Evolutionary conservation across 2,888 invertebrate species (phyloP), one percentile per base, ranked within the genome.

Genomic region (Mimumesa dahlbomi): DNA sequence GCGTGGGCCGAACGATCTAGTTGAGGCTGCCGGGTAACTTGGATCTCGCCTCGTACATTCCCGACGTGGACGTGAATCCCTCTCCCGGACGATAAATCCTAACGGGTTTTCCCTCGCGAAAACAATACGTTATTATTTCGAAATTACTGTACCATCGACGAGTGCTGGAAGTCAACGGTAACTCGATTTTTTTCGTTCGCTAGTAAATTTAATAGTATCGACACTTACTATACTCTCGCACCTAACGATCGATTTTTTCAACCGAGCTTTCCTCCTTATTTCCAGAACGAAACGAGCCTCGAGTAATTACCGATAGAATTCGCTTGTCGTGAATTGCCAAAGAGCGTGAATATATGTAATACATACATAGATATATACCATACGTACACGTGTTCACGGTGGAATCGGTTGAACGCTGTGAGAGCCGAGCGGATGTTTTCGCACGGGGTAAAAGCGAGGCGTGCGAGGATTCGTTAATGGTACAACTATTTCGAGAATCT

Each of bases 401-500:
- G 19, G n/a, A 29, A 40, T 29, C 29, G 21, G 7, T 22, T 2
- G 11, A 13, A 46, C 13, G n/a, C 31, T 31, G 54, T 43, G 42
- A 58, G 52, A 58, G 43, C 40, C 25, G 38, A 52, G 65, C 70
- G 50, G 69, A 68, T 75, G 63, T 62, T 81, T 78, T 74, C 69
- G 68, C 75, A 73, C 75, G 70, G 64, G 64, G 56, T 42, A 40
- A 52, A 31, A 16, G 31, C 48, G 63, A 69, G 67, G 63, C 25
- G 40, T 9, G 57, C 59, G 72, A 65, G 70, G 77, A 81, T 82
- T 82, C 82, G 81, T 82, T 82, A 82, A 83, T 83, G 80, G 78
- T 81, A 69, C 58, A 82, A 84, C 81, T 82, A 85, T 85, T 85
- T 85, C 74, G 76, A 82, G 84, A 85, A 85, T 85, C 82, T 82